Base-by-base conservation (phyloP, 2,113 vertebrate genomes). In the Ovis canadensis region DNA sequence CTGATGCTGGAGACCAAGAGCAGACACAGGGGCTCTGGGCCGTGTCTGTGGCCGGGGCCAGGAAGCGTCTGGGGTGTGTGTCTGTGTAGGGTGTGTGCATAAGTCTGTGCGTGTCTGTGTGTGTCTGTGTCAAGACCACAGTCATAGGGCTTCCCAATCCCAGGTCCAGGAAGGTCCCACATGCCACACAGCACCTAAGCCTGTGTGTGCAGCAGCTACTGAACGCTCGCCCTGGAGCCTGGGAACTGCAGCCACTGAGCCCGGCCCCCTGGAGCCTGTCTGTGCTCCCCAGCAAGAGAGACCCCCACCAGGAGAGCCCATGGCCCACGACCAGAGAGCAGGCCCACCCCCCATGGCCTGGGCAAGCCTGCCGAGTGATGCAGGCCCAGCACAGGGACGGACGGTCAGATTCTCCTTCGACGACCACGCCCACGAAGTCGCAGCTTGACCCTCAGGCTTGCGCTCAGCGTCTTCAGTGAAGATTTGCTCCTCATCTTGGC, bases 21-120 rank as follows among this genome's bases (percentile, higher is more conserved):
- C 74, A 78, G 74, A 43, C 74, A 77, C 23, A 31, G 3, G 43
- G 25, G 40, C 74, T 45, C 74, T 6, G 0, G 6, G 43, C 43
- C 14, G 0, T 9, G 48, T 9, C 77, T 48, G 77, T 1, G 43
- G 77, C 2, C 3, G 0, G 14, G 3, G 25, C 77, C 27, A 5
- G 77, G 43, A 16, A 45, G 43, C 2, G 0, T 7, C 40, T 8
- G 43, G 25, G 43, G 43, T 7, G 43, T 7, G n/a, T 74, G 67
- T 74, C n/a, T 74, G 67, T 40, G n/a, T n/a, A 33, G 62, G 62
- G 29, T 31, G 60, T 31, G 29, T 62, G 60, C 29, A 31, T 7
- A 15, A 12, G 21, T 27, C 21, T 54, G 7, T 19, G 9, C 12
- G 21, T 67, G 64, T 11, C 13, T 55, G 54, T 21, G 54, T 21